Evolutionary conservation across 1,140 invertebrate species (phyloP).

Genomic region (Macrosteles quadrilineatus): DNA sequence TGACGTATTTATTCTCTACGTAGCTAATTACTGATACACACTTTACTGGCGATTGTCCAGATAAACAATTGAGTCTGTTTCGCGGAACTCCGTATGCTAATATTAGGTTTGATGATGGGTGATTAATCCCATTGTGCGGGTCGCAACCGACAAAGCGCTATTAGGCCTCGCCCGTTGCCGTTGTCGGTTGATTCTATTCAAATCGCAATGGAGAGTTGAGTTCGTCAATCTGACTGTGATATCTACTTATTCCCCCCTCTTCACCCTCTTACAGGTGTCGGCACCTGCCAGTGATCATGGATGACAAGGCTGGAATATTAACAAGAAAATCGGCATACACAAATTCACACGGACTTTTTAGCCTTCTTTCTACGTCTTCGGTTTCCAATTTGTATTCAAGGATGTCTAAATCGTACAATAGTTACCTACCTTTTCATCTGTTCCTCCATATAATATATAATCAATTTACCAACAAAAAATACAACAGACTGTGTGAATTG

Average conservation of each 20-base stretch:
- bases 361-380: no score
- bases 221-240: constrained; percentile 3
- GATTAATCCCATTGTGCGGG: constrained; percentile 28
- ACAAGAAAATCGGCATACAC: no score
- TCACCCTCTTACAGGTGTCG: not conserved
- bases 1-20: constrained; percentile 23
- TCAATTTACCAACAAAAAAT: no score
- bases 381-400: no score
- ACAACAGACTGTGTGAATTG: no score
- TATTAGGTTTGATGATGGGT: not conserved
- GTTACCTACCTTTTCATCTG: no score
- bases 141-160: constrained; percentile 23
- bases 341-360: no score
- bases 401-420: no score
- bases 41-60: constrained; percentile 19
- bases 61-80: constrained; percentile 16
- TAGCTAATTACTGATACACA: constrained; percentile 18
- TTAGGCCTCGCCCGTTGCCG: constrained; percentile 20
- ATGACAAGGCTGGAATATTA: no score
- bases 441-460: no score
- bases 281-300: no score
- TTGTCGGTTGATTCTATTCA: constrained; percentile 27
- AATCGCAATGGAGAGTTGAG: constrained; percentile 15
- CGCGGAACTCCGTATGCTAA: constrained; percentile 9
- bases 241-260: constrained; percentile 10